Evolutionary conservation across 2,113 vertebrate species (phyloP).

Genomic region (Hyaena hyaena): DNA sequence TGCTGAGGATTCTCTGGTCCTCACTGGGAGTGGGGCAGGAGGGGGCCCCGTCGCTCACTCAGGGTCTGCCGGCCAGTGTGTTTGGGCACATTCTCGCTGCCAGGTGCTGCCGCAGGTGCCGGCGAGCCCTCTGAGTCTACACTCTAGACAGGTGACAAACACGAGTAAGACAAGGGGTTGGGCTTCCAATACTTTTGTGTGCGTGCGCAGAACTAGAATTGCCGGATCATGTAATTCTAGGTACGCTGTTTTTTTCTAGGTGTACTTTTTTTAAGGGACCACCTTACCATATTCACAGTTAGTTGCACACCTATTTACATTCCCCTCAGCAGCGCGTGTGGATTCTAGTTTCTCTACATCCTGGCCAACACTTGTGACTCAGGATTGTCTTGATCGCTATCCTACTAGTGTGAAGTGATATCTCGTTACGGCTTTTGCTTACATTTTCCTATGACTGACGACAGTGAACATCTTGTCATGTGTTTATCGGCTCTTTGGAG

Average conservation of each 20-base stretch:
- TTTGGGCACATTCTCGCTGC: background rate
- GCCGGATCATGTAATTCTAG: background rate
- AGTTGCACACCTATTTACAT: background rate
- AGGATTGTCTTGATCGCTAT: background rate
- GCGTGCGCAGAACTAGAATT: background rate
- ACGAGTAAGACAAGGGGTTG: background rate
- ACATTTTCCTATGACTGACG: background rate
- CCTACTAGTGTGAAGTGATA: background rate
- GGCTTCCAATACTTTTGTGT: background rate
- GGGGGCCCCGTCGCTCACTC: background rate
- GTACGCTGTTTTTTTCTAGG: background rate
- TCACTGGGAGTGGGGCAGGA: background rate
- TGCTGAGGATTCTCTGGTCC: background rate
- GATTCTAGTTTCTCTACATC: background rate
- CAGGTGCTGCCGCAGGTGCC: background rate
- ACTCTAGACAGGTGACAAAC: background rate
- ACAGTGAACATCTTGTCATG: background rate
- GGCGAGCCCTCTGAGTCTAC: background rate
- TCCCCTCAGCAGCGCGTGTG: background rate
- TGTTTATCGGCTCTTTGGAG: background rate
- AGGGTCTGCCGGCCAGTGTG: background rate
- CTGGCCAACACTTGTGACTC: background rate
- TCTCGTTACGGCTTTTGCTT: background rate
- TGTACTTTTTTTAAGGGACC: background rate
- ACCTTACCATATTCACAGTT: background rate